Conservation (phyloP, 2,797 vertebrate genomes). For the Rhadinocentrus ornatus region DNA sequence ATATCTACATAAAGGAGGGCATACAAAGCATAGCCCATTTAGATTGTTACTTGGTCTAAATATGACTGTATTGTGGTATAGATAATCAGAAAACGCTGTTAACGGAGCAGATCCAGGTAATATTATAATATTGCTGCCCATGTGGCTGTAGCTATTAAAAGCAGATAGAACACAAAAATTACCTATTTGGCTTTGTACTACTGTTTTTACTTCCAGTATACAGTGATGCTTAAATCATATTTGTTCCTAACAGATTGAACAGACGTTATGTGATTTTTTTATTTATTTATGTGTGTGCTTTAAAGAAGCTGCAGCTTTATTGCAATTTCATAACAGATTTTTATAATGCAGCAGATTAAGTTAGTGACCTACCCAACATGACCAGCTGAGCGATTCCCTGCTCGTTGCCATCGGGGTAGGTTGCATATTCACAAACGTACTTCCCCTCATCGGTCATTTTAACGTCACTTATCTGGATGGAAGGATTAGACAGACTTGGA, state of each 20-base stretch:
- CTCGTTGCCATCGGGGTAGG: constrained; percentile 88
- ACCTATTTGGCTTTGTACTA: background rate
- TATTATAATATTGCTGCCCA: background rate
- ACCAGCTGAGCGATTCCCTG: constrained; percentile 83
- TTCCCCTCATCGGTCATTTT: constrained; percentile 85
- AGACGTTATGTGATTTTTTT: background rate
- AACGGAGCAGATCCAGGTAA: background rate
- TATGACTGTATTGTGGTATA: background rate
- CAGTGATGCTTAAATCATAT: too few relatives aligned
- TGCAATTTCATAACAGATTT: background rate
- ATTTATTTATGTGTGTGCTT: background rate
- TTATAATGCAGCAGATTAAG: constrained; percentile 5
- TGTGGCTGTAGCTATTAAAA: background rate
- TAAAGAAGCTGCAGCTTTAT: background rate
- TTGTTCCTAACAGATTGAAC: too few relatives aligned
- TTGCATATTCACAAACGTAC: constrained; percentile 90
- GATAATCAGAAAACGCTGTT: background rate
- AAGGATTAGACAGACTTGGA: constrained; percentile 73
- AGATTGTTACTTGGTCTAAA: background rate
- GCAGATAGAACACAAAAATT: background rate
- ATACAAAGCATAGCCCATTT: background rate
- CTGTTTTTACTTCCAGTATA: too few relatives aligned
- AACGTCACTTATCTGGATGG: constrained; percentile 81
- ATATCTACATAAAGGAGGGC: background rate
- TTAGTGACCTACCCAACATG: constrained; percentile 81